Conservation (phyloP, 2,888 invertebrate genomes). For the Ormia ochracea region DNA sequence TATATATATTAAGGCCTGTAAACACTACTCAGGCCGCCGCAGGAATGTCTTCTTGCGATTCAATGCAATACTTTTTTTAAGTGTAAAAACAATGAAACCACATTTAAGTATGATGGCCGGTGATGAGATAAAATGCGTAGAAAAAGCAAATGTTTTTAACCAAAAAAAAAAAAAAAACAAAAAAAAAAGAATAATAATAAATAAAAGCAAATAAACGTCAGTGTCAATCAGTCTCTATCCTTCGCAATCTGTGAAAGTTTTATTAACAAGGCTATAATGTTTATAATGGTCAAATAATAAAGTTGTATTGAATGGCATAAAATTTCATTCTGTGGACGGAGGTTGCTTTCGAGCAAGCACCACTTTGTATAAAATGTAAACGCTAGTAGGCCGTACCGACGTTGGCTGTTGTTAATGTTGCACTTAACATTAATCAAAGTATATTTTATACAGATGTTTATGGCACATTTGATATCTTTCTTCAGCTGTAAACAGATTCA, state of each 20-base stretch:
- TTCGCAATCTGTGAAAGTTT: not conserved
- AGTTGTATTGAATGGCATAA: constrained; percentile 25
- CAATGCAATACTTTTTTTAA: constrained; percentile 6
- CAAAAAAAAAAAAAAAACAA: not conserved
- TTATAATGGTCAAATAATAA: not conserved
- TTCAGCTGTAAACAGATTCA: not conserved
- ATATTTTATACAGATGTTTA: not conserved
- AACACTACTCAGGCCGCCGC: too few relatives aligned
- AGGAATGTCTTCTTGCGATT: too few relatives aligned
- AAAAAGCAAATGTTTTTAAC: not conserved
- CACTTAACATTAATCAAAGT: constrained; percentile 14
- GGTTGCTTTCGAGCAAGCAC: not conserved
- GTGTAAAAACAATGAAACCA: constrained; percentile 3
- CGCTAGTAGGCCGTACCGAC: not conserved
- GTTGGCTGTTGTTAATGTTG: constrained; percentile 8
- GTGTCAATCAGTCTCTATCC: constrained; percentile 13
- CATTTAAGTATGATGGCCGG: not conserved
- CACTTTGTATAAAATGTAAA: not conserved
- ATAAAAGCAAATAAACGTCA: constrained; percentile 25
- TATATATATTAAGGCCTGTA: too few relatives aligned
- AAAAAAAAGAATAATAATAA: not conserved
- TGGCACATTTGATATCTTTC: not conserved
- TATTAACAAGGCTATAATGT: constrained; percentile 17
- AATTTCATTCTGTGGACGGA: constrained; percentile 6
- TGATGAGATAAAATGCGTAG: not conserved